phyloP scores from a whole-genome alignment of 2,888 invertebrate genomes.

The Drosophila neonasuta region DNA sequence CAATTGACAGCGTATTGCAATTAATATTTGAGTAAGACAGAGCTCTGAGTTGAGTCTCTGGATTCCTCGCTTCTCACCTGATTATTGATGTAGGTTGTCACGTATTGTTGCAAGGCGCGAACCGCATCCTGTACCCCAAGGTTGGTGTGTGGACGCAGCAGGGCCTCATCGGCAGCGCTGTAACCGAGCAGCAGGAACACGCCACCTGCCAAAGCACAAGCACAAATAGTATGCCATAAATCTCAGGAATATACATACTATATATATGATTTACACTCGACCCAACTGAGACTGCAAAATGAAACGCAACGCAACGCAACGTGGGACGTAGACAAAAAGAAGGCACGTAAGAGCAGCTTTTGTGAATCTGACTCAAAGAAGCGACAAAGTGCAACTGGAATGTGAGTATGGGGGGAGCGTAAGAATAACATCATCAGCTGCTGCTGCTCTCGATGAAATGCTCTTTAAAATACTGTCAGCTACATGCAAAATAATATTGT shows the following conservation, averaged over 20 bases:
- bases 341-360: constrained; percentile 39
- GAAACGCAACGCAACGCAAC: neutral
- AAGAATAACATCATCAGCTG: constrained; percentile 23
- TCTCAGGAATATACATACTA: constrained; percentile 37
- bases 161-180: constrained; percentile 93
- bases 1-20: constrained; percentile 31
- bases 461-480: constrained; percentile 31
- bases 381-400: constrained; percentile 42
- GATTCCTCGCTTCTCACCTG: constrained; percentile 83
- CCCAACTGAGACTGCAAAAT: constrained; percentile 28
- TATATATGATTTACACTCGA: constrained; percentile 59
- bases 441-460: constrained; percentile 18
- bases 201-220: constrained; percentile 85
- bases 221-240: constrained; percentile 55
- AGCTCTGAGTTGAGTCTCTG: constrained; percentile 21
- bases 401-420: constrained; percentile 9
- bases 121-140: constrained; percentile 93
- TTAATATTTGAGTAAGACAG: constrained; percentile 35
- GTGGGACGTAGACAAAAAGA: constrained; percentile 15
- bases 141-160: constrained; percentile 91
- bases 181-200: constrained; percentile 94
- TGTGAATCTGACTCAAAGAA: constrained; percentile 33
- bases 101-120: constrained; percentile 90
- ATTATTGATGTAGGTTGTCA: constrained; percentile 88
- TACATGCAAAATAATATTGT: constrained; percentile 21